Base-by-base conservation (phyloP, 1,140 invertebrate species). In the Diabrotica virgifera region DNA sequence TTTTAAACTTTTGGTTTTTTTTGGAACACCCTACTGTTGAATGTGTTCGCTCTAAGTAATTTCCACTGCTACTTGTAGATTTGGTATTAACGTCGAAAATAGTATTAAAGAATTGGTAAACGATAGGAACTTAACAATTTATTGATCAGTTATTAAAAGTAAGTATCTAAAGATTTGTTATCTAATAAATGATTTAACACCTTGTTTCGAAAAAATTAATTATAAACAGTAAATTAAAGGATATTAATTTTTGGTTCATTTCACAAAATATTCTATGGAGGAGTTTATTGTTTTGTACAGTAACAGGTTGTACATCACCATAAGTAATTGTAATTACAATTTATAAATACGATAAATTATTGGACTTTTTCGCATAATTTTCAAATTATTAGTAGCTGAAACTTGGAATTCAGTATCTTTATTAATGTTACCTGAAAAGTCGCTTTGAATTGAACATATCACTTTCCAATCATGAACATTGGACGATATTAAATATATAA, bases 301-400 rank as follows among this genome's bases (percentile, higher is more conserved):
- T 62, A 62, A 62, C 60, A 62, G 60, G 60, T 62, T 62, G 60
- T 62, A 62, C 60, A 62, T 62, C 60, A 62, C 60, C 52, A 54
- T 62, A 62, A 54, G n/a, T n/a, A 53, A n/a, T n/a, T n/a, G n/a
- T n/a, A n/a, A 62, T 62, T 62, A 62, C 52, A 62, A 14, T 62
- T 63, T 40, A 66, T 66, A 66, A 66, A 66, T 62, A 62, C 62
- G 13, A 66, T 63, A 63, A 66, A 66, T 66, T 57, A 62, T 66
- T 66, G 62, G 52, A 62, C 14, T 61, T 55, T 36, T 35, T 62
- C 61, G 52, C 52, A 37, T 58, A 35, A 62, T 51, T 63, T 35
- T 58, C 62, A 35, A 36, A 66, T 66, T 56, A 66, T 59, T 66
- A 66, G 65, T 50, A 57, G 54, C 53, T 53, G 35, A 38, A 62